Percentiles rank a stretch among this genome's conserved stretches.
Evolutionary conservation across 2,888 invertebrate genomes (phyloP).

Genomic region (Monochamus alternatus): DNA sequence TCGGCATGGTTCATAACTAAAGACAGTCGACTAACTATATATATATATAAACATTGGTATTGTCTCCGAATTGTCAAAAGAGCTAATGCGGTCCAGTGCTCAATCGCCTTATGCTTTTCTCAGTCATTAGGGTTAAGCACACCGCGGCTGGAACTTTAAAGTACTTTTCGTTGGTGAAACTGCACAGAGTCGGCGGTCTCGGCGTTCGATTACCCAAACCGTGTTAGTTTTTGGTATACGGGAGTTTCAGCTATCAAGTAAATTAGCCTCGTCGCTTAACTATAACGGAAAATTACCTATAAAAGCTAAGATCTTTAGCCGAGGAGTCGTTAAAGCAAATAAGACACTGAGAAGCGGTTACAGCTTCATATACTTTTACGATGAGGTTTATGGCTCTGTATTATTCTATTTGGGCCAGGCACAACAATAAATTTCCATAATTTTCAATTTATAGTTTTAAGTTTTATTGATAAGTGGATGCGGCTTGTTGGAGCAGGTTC

Average conservation of each 20-base stretch:
- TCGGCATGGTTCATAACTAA: too few species aligned
- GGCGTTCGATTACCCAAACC: constrained; percentile 25
- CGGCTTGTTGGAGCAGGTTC: constrained; percentile 10
- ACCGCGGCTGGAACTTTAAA: constrained; percentile 37
- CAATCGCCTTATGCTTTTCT: constrained; percentile 32
- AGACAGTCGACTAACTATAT: too few species aligned
- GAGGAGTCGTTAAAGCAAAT: constrained; percentile 36
- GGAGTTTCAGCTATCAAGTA: constrained; percentile 30
- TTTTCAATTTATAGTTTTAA: constrained; percentile 16
- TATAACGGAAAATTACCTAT: constrained; percentile 37
- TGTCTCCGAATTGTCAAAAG: too few species aligned
- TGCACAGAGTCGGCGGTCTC: constrained; percentile 20
- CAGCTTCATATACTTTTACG: constrained; percentile 37
- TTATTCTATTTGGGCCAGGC: constrained; percentile 28
- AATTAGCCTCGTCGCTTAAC: constrained; percentile 35
- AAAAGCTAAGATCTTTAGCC: constrained; percentile 32
- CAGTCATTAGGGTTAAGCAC: constrained; percentile 40
- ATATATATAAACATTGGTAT: too few species aligned
- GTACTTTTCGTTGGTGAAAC: constrained; percentile 34
- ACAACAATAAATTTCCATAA: constrained; percentile 32
- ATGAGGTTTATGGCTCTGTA: constrained; percentile 32
- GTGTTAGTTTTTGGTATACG: constrained; percentile 33
- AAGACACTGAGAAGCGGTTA: constrained; percentile 35
- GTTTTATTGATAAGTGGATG: constrained; percentile 26
- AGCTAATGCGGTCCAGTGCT: too few species aligned